Evolutionary conservation across 2,797 vertebrate genomes (phyloP).

Genomic region (Dryobates pubescens): DNA sequence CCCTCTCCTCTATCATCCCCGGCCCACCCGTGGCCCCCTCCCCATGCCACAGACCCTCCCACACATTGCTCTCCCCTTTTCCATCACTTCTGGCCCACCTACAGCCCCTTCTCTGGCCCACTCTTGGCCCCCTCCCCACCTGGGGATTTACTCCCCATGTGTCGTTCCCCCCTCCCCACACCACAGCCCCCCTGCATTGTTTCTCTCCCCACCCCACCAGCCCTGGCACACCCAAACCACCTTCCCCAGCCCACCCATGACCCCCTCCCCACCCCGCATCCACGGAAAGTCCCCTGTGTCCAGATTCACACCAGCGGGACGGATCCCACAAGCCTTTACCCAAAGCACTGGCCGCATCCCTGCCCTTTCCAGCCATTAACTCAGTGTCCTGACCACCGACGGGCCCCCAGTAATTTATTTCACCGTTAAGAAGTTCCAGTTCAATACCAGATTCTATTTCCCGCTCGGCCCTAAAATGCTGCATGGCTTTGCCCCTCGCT

Average conservation of each 20-base stretch:
- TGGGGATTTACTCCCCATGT: no score
- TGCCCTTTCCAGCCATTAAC: slow-evolving; percentile 21
- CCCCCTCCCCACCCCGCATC: not conserved
- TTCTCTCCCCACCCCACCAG: not conserved
- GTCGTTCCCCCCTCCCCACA: fast-evolving
- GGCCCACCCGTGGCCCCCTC: no score
- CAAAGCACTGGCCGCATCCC: not conserved
- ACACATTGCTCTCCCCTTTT: no score
- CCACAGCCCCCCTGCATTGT: not conserved
- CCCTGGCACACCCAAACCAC: not conserved
- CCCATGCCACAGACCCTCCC: no score
- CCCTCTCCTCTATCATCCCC: no score
- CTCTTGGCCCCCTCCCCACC: no score
- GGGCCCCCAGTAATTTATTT: slow-evolving; percentile 39
- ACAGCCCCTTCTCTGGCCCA: no score
- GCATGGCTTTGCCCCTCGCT: slow-evolving; percentile 36
- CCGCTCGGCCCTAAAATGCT: slow-evolving; percentile 51
- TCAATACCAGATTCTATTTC: slow-evolving; percentile 65
- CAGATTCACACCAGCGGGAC: not conserved
- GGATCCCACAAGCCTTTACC: not conserved
- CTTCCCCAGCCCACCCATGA: fast-evolving
- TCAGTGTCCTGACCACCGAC: not conserved
- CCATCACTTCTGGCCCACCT: no score
- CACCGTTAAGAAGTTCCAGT: slow-evolving; percentile 43
- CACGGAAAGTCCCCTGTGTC: not conserved